A percentile compares a stretch with the other conserved stretches of the same genome.
These are phyloP conservation scores for Papilio dardanus DNA, from an alignment of 1,140 invertebrate genomes.

Conservation along the genomic window DNA sequence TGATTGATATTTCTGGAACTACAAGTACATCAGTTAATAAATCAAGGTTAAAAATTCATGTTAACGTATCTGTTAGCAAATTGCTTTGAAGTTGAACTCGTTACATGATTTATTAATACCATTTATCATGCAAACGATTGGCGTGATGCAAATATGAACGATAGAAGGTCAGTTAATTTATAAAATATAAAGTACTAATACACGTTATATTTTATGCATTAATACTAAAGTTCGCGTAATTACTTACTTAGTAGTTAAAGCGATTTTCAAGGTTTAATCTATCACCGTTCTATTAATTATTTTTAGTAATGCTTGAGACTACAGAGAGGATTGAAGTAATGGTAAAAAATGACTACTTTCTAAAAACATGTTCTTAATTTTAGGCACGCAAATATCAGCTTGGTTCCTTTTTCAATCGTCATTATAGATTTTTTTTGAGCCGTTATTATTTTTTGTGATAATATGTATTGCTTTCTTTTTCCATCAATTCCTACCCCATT, in stretches of 20 bases:
- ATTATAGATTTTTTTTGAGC: no score
- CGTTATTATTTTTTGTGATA: neutral
- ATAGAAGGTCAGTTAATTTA: constrained; percentile 11
- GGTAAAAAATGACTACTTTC: no score
- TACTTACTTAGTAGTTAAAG: neutral
- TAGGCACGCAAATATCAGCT: no score
- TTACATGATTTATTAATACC: constrained; percentile 16
- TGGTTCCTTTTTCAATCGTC: no score
- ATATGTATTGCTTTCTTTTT: neutral
- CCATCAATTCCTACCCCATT: no score
- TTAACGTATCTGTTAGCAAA: neutral
- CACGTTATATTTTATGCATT: neutral
- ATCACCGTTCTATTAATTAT: neutral
- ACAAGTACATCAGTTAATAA: neutral
- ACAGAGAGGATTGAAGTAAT: no score
- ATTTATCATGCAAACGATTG: constrained; percentile 19
- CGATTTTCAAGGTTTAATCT: neutral
- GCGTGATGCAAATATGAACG: constrained; percentile 23
- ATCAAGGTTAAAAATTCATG: neutral
- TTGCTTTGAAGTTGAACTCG: constrained; percentile 6
- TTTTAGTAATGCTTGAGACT: neutral
- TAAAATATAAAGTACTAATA: neutral
- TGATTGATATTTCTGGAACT: neutral
- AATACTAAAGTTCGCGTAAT: neutral
- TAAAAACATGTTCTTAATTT: no score